Evolutionary conservation across 2,888 invertebrate species (phyloP), one percentile per base, ranked within the genome.

Genomic region (Melieria omissa): DNA sequence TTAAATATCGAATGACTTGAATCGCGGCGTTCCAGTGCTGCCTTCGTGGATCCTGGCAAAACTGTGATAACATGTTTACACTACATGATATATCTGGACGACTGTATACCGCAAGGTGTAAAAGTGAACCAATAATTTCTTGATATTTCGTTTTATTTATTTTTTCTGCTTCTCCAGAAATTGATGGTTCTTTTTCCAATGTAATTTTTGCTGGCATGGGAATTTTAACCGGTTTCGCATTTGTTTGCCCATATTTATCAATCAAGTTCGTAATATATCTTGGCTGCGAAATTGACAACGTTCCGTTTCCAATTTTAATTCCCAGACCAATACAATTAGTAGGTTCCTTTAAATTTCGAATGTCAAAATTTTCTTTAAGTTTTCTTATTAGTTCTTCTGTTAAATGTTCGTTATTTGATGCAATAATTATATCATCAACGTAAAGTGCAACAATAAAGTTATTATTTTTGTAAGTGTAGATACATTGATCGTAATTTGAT

Each of bases 161-260:
- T 60, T 70, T 63, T 63, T 63, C 16, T 49, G 57, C 46, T 71
- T 74, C 68, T 68, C 65, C 73, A n/a, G 44, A 47, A 45, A 71
- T 58, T 46, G 41, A 54, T 6, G 73, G 73, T 29, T 74, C 69
- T 57, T 71, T 71, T 74, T 71, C 65, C n/a, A 73, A 42, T 46
- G 16, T n/a, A 41, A 54, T 52, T 71, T 71, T 73, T 8, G 46
- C 42, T 63, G 46, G 66, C 54, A 71, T 61, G 12, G 71, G 65
- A 29, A 69, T 52, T 49, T 71, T 66, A 8, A 46, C 54, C 14
- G 45, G 44, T 55, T 70, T 70, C 49, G 62, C 41, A 42, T 71
- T 68, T 16, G 65, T 46, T 57, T 65, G 55, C 46, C 44, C 46
- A 60, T 73, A 71, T 49, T 74, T 68, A 10, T 55, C 42, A 14